Evolutionary conservation across 2,888 invertebrate genomes (phyloP).

Genomic region (Clostera curtula): DNA sequence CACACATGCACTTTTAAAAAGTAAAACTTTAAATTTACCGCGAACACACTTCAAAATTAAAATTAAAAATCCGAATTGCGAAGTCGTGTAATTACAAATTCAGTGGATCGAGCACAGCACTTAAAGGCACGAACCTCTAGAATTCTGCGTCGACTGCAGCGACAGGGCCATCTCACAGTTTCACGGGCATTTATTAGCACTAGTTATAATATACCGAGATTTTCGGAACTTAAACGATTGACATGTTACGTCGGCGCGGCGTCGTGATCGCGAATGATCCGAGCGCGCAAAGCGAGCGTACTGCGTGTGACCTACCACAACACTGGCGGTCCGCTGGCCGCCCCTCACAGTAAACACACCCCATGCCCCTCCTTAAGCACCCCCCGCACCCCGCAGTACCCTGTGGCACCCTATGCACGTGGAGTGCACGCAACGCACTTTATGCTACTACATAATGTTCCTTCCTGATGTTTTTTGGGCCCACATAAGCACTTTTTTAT

Average conservation of each 20-base stretch:
- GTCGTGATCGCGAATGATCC: slow-evolving; percentile 52
- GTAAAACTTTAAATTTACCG: too few relatives aligned
- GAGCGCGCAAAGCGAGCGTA: slow-evolving; percentile 46
- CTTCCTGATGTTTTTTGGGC: slow-evolving; percentile 65
- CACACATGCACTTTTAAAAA: slow-evolving; percentile 52
- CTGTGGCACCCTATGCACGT: slow-evolving; percentile 45
- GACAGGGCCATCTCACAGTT: slow-evolving; percentile 75
- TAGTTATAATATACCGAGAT: too few relatives aligned
- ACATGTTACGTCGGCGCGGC: slow-evolving; percentile 54
- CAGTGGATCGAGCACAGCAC: slow-evolving; percentile 27
- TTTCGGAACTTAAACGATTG: slow-evolving; percentile 13
- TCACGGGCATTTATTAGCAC: slow-evolving; percentile 65
- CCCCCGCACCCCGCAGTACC: slow-evolving; percentile 20
- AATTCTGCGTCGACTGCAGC: slow-evolving; percentile 73
- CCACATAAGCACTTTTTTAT: slow-evolving; percentile 72
- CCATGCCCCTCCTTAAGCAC: slow-evolving; percentile 46
- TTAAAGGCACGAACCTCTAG: slow-evolving; percentile 63
- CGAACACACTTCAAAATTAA: too few relatives aligned
- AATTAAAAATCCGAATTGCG: too few relatives aligned
- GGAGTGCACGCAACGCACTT: slow-evolving; percentile 71
- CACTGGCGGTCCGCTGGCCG: slow-evolving; percentile 59
- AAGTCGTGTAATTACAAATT: too few relatives aligned
- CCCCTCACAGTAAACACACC: slow-evolving; percentile 66
- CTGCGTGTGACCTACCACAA: slow-evolving; percentile 78
- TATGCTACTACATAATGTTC: slow-evolving; percentile 70